Percentiles rank a stretch among this genome's conserved stretches.
Evolutionary conservation across 2,113 vertebrate genomes (phyloP).

Genomic region (Planiliza haematocheilus): DNA sequence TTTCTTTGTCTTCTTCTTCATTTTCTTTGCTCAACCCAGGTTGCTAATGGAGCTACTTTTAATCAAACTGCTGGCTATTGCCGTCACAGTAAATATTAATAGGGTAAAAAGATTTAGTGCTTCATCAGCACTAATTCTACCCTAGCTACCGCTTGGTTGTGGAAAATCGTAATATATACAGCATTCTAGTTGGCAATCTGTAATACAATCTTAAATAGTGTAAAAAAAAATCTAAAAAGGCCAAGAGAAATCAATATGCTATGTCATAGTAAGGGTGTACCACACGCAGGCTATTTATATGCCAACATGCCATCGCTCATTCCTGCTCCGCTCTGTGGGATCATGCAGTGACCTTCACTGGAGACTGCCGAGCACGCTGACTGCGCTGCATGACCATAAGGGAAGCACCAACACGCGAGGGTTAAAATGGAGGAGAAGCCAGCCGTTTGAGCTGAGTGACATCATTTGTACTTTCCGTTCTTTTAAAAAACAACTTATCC

Average conservation of each 20-base stretch:
- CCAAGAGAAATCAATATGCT: background rate
- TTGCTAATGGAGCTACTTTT: too few species aligned
- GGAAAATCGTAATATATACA: background rate
- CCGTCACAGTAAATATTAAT: too few species aligned
- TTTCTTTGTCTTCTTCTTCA: background rate
- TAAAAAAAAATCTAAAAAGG: background rate
- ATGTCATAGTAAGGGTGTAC: conserved; percentile 23
- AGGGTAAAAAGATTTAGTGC: too few species aligned
- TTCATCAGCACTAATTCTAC: background rate
- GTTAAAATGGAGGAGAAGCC: conserved; percentile 26
- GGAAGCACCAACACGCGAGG: conserved; percentile 18
- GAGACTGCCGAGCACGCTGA: conserved; percentile 52
- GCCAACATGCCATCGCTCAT: conserved; percentile 32
- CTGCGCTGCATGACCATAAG: conserved; percentile 13
- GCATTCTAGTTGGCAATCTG: background rate
- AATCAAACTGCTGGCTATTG: too few species aligned
- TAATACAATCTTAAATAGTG: background rate
- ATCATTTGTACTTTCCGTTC: background rate
- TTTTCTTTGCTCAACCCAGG: background rate
- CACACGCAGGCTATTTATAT: conserved; percentile 69
- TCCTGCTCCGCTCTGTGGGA: conserved; percentile 35
- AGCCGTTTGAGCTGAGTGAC: background rate
- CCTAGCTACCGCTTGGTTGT: too few species aligned
- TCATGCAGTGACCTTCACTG: conserved; percentile 67
- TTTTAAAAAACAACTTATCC: background rate